A percentile compares a stretch with the other conserved stretches of the same genome.
Evolutionary conservation across 37 sponge, comb jelly and placozoan genomes (phyloP).

Genomic region (Hexactinellida sp.): DNA sequence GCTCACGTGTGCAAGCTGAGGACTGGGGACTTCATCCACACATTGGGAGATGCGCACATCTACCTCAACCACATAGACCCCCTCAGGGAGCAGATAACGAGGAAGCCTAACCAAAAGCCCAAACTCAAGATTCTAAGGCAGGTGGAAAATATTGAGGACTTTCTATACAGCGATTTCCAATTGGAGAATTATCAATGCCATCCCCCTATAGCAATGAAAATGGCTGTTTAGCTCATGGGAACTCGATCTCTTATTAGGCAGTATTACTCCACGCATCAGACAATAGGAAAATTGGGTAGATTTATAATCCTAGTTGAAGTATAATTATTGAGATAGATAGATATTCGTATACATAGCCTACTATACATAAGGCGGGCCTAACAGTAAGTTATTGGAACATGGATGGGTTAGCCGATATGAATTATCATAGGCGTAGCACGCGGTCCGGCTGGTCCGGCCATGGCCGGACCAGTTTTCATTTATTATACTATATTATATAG

Average conservation of each 20-base stretch:
- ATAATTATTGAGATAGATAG: no score
- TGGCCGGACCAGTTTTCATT: no score
- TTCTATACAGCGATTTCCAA: conserved; percentile 65
- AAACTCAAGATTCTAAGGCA: conserved; percentile 46
- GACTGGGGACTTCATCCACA: conserved; percentile 29
- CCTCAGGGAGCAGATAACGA: conserved; percentile 56
- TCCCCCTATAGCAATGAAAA: conserved; percentile 82
- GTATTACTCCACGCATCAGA: no score
- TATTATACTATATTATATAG: no score
- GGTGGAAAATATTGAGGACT: conserved; percentile 71
- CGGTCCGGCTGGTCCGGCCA: no score
- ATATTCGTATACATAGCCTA: no score
- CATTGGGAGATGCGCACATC: conserved; percentile 62
- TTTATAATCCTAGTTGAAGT: no score
- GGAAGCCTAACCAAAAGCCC: conserved; percentile 64
- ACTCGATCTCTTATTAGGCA: background rate
- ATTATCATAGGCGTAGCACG: no score
- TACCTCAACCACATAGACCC: conserved; percentile 88
- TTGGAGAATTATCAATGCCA: conserved; percentile 65
- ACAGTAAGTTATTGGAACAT: no score
- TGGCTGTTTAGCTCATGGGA: conserved; percentile 52
- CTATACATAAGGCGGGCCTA: no score
- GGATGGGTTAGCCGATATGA: no score
- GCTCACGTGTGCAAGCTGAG: conserved; percentile 79
- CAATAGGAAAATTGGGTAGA: no score